phyloP scores from a whole-genome alignment of 1,140 invertebrate genomes.

The Luehdorfia chinensis region DNA sequence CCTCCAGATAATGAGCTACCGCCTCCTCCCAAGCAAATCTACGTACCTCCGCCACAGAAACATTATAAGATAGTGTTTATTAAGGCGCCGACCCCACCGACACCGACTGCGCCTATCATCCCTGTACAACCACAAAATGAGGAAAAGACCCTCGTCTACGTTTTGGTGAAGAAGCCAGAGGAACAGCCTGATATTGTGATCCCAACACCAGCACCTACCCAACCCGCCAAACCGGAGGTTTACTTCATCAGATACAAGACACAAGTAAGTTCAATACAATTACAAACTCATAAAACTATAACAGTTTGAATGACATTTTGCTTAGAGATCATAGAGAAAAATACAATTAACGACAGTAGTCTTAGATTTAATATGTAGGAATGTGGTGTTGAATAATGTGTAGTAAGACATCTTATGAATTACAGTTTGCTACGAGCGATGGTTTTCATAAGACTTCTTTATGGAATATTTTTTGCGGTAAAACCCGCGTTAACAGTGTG shows the following conservation, averaged over 20 bases:
- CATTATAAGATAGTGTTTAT: slow-evolving; percentile 95
- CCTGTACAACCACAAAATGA: slow-evolving; percentile 88
- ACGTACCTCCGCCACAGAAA: slow-evolving; percentile 86
- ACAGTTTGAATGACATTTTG: no score
- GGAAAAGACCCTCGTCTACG: slow-evolving; percentile 92
- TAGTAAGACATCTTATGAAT: background rate
- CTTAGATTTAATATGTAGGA: slow-evolving; percentile 5
- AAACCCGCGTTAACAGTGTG: background rate
- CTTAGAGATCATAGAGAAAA: no score
- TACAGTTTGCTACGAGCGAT: background rate
- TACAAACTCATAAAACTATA: no score
- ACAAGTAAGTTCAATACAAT: slow-evolving; percentile 76
- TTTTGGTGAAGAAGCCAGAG: slow-evolving; percentile 92
- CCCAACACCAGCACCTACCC: slow-evolving; percentile 86
- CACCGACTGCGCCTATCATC: slow-evolving; percentile 85
- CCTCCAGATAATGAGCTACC: slow-evolving; percentile 88
- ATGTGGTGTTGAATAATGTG: slow-evolving; percentile 4
- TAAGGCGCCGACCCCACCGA: slow-evolving; percentile 88
- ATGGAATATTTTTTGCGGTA: no score
- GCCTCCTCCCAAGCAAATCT: slow-evolving; percentile 79
- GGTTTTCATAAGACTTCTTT: no score
- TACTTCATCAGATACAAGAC: slow-evolving; percentile 93
- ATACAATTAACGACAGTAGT: no score
- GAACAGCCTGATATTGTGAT: slow-evolving; percentile 87
- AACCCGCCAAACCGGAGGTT: slow-evolving; percentile 90